Percentiles rank a stretch among this genome's conserved stretches.
Conservation (phyloP, 2,113 vertebrate species). For the Cryptomyrus ogoouensis region DNA sequence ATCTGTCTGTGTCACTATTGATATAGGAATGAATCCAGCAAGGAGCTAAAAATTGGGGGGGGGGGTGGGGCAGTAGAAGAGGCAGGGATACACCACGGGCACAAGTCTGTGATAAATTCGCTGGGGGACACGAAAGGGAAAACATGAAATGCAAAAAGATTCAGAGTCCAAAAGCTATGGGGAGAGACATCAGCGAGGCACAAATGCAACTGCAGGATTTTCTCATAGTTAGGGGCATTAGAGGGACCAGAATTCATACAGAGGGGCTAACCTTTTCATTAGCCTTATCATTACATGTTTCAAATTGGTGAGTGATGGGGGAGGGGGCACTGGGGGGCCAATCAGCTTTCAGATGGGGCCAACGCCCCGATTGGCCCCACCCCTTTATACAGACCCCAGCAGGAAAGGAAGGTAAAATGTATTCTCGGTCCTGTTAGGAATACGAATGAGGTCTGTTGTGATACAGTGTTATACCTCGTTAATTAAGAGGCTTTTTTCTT, state of each 20-base stretch:
- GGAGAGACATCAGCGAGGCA: not conserved
- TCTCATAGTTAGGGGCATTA: not conserved
- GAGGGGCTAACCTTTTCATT: not conserved
- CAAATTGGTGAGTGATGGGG: not conserved
- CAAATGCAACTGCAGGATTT: not conserved
- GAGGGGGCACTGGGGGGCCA: not conserved
- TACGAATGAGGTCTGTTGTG: not conserved
- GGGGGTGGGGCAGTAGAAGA: not conserved
- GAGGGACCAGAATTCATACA: not conserved
- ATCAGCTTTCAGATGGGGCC: not conserved
- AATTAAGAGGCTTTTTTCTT: not conserved
- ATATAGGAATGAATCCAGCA: not conserved
- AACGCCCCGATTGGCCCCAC: not conserved
- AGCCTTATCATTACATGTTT: not conserved
- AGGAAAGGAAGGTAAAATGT: not conserved
- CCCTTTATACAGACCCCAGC: not conserved
- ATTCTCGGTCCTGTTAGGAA: not conserved
- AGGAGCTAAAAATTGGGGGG: not conserved
- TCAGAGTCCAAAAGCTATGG: not conserved
- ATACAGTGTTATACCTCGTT: not conserved
- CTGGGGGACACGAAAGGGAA: not conserved
- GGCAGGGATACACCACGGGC: too few species aligned
- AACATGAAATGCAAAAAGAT: not conserved
- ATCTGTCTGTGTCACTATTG: not conserved
- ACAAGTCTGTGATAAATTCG: not conserved